Evolutionary conservation across 2,113 vertebrate species (phyloP), one percentile per base, ranked within the genome.

Genomic region (Rattus norvegicus): DNA sequence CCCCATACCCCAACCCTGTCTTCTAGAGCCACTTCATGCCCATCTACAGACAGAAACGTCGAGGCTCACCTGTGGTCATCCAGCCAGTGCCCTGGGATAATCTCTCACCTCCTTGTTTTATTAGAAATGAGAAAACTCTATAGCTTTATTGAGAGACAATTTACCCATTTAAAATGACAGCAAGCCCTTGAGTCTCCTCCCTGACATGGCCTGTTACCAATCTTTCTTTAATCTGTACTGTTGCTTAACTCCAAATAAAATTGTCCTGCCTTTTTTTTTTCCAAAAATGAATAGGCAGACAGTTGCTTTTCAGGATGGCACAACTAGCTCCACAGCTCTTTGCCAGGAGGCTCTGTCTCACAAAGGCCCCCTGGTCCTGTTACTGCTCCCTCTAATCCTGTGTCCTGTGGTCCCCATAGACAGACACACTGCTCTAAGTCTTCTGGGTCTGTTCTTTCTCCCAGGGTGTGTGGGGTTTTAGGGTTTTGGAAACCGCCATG

Each of bases 11-110:
- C 36, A 72, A 8, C 70, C 69, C 70, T 39, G n/a, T n/a, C 70
- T 20, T 39, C 17, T 39, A n/a, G 36, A 72, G n/a, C 19, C 13
- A 5, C 36, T 2, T 39, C 47, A 10, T 30, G 20, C 77, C 59
- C 84, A 14, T 69, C 92, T 86, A 92, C 6, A 89, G 94, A 65
- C 26, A 26, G 63, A 77, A 67, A 91, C n/a, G 72, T 94, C 13
- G n/a, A 85, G 76, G 75, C 9, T 81, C 52, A 28, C 3, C 7
- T 7, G 3, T 0, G 61, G 65, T 65, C 70, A 63, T 0, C 0
- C 8, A 73, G 47, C 28, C 85, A 70, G 65, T 36, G 12, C 85
- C 61, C 26, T 65, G 26, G 43, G 61, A 52, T 72, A 54, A 26
- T 88, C 65, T 88, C 49, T n/a, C 33, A 49, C 49, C 36, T 26